phyloP scores from a whole-genome alignment of 2,113 vertebrate genomes.

The Grammomys dolichurus region DNA sequence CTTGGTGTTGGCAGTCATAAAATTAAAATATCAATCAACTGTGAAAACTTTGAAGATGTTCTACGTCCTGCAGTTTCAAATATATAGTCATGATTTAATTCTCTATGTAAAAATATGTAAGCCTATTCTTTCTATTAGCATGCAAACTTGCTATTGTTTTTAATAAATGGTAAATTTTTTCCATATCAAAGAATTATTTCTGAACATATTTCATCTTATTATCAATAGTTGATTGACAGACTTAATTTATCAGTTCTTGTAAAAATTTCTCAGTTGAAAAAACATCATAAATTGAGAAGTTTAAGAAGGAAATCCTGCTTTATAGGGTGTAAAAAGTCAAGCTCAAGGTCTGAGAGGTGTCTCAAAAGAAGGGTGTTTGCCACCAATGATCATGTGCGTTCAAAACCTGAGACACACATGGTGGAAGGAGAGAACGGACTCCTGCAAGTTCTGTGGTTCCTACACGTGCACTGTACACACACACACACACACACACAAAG shows the following conservation, averaged over 20 bases:
- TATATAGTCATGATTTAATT: not conserved
- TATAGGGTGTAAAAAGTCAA: not conserved
- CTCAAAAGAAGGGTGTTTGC: too few species aligned
- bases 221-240: not conserved
- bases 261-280: not conserved
- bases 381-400: not conserved
- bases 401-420: not conserved
- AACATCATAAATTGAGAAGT: not conserved
- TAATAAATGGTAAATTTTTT: not conserved
- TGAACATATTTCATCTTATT: not conserved
- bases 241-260: not conserved
- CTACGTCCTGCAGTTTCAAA: not conserved
- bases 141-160: not conserved
- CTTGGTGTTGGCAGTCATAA: not conserved
- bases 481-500: not conserved
- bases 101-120: not conserved
- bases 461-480: too few species aligned
- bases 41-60: not conserved
- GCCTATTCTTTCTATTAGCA: not conserved
- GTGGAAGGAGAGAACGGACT: not conserved
- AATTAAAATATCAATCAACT: not conserved
- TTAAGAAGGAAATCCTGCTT: not conserved
- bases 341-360: not conserved
- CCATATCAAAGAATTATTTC: not conserved
- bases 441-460: not conserved